A percentile compares a stretch with the other conserved stretches of the same genome.
phyloP scores from a whole-genome alignment of 2,888 invertebrate species.

The Torymus texanus region DNA sequence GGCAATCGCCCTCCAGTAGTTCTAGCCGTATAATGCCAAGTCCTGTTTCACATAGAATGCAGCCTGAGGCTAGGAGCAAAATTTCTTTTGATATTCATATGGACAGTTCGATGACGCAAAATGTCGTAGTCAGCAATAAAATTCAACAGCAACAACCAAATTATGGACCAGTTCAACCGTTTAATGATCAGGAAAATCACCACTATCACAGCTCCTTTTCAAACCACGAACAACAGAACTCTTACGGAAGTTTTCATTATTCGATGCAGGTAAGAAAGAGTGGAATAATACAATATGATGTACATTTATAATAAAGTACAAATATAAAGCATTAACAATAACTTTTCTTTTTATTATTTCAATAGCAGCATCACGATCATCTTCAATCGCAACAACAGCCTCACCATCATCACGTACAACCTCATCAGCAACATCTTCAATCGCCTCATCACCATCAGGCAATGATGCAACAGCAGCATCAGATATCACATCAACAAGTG shows the following conservation, averaged over 20 bases:
- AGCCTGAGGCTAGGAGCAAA: conserved; percentile 63
- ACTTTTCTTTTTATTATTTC: conserved; percentile 39
- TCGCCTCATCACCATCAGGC: conserved; percentile 69
- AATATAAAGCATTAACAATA: conserved; percentile 6
- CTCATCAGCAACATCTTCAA: conserved; percentile 62
- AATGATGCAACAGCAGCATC: conserved; percentile 63
- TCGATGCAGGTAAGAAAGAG: conserved; percentile 65
- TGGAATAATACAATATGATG: background rate
- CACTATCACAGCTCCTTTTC: conserved; percentile 66
- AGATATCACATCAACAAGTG: conserved; percentile 69
- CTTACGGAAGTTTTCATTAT: conserved; percentile 69
- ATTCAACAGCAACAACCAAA: conserved; percentile 72
- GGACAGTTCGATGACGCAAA: conserved; percentile 74
- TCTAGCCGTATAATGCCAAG: conserved; percentile 57
- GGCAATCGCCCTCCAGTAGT: conserved; percentile 73
- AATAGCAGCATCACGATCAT: conserved; percentile 73
- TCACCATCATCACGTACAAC: conserved; percentile 75
- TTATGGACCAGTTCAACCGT: conserved; percentile 65
- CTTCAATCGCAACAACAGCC: conserved; percentile 70
- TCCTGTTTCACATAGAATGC: conserved; percentile 64
- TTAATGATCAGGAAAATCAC: conserved; percentile 73
- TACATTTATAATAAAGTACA: background rate
- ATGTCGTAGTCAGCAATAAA: conserved; percentile 67
- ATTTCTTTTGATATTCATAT: conserved; percentile 72
- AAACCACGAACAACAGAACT: conserved; percentile 66